These are phyloP conservation scores for Alouatta palliata DNA, from an alignment of 2,113 vertebrate species.

Conservation along the genomic window DNA sequence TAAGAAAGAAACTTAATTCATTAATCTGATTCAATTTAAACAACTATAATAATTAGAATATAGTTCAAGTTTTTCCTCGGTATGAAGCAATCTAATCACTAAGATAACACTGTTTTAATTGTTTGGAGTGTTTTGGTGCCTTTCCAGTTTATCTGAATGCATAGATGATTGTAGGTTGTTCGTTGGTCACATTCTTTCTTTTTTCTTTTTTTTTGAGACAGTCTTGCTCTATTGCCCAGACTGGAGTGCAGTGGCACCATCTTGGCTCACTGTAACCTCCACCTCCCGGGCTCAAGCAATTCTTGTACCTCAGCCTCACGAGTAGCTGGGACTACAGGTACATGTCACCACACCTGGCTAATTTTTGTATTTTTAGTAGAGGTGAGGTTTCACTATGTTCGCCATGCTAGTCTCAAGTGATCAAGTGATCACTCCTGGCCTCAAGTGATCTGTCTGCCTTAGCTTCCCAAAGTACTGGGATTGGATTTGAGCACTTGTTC, in stretches of 20 bases:
- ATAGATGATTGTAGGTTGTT: background rate
- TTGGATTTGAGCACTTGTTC: background rate
- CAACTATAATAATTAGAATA: background rate
- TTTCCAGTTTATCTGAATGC: background rate
- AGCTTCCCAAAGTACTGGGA: background rate
- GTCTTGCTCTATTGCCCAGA: background rate
- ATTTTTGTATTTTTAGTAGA: no score
- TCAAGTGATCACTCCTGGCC: background rate
- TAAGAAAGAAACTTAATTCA: background rate
- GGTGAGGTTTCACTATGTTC: no score
- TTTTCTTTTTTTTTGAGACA: background rate
- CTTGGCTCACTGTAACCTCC: no score
- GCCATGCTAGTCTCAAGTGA: background rate
- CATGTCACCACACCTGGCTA: no score
- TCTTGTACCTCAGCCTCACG: no score
- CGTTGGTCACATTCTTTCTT: background rate
- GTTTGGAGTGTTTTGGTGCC: background rate
- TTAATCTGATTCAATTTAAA: background rate
- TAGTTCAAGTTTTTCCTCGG: background rate
- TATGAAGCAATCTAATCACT: background rate
- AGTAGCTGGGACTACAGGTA: no score
- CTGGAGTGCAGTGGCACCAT: no score
- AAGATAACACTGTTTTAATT: background rate
- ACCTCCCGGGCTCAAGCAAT: no score
- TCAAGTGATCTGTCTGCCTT: background rate